phyloP scores from a whole-genome alignment of 1,140 invertebrate species.

The Dreissena polymorpha region DNA sequence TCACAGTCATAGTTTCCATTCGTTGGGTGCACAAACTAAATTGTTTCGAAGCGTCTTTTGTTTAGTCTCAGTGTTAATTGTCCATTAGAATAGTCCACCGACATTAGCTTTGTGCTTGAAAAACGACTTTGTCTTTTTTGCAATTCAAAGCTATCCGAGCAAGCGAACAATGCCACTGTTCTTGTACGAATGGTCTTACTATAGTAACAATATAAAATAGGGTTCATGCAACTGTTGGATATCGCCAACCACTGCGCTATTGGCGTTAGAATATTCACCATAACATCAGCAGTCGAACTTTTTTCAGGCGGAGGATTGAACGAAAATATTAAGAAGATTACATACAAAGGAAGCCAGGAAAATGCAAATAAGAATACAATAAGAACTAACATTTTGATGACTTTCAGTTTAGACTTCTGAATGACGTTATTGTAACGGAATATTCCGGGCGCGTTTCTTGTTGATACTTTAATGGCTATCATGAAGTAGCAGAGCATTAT shows the following conservation, averaged over 20 bases:
- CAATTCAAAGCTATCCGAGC: slow-evolving; percentile 35
- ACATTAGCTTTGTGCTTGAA: slow-evolving; percentile 60
- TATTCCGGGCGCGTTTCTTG: slow-evolving; percentile 89
- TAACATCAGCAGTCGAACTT: neutral
- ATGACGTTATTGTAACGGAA: slow-evolving; percentile 69
- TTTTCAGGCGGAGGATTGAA: slow-evolving; percentile 52
- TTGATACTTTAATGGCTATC: slow-evolving; percentile 95
- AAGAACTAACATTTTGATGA: slow-evolving; percentile 97
- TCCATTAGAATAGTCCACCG: slow-evolving; percentile 63
- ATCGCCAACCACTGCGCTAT: slow-evolving; percentile 97
- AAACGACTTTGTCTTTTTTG: slow-evolving; percentile 42
- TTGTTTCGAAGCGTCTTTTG: neutral
- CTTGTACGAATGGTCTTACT: slow-evolving; percentile 97
- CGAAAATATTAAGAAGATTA: slow-evolving; percentile 60
- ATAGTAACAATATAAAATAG: slow-evolving; percentile 98
- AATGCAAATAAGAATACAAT: slow-evolving; percentile 96
- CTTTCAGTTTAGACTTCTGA: slow-evolving; percentile 80
- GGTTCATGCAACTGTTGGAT: slow-evolving; percentile 98
- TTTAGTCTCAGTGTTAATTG: slow-evolving; percentile 46
- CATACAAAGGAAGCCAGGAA: slow-evolving; percentile 96
- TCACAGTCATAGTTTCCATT: slow-evolving; percentile 7
- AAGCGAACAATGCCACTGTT: slow-evolving; percentile 81
- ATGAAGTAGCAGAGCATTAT: slow-evolving; percentile 95
- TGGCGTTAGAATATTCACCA: slow-evolving; percentile 80
- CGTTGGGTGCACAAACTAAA: neutral